Base-by-base conservation (phyloP, 2,113 vertebrate genomes). In the Dasyprocta punctata region DNA sequence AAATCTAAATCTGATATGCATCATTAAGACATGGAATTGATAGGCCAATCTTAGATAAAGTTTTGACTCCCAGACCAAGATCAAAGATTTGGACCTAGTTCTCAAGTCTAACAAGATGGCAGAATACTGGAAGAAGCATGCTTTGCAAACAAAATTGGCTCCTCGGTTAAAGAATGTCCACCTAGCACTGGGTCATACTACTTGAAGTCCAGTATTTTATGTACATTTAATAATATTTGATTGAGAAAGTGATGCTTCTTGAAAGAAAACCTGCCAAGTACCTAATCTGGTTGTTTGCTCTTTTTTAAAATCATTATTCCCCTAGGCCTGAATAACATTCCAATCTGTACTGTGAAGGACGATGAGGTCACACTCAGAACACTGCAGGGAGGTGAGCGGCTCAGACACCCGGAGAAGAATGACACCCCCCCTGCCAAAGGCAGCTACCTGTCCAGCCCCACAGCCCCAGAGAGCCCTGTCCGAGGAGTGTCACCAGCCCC, bases 251-350 rank as follows among this genome's bases (percentile, higher is more conserved):
- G 20, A 28, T 89, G 33, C 61, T 63, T 10, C 36, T 38, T 81
- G 19, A 49, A 58, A 94, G 52, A 73, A 94, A 60, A 67, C 4
- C 61, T 90, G 7, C 24, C 49, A 9, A 38, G 77, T 58, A 75
- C 4, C 52, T 83, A 88, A 81, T 54, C 44, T 9, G 1, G 0
- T 14, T 12, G 4, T 67, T 69, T 82, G 47, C 30, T 82, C 78
- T 71, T 86, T 54, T 83, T 77, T 14, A 24, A 12, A 13, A 52
- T 36, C 38, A 7, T 33, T 86, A 69, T 54, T 93, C 77, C 44
- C 41, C 3, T 95, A 99, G 98, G 98, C 88, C 86, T 99, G 97
- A 98, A 99, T 91, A 98, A 98, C 0, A 81, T 87, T 65, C 98
- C 89, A 0, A 65, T 98, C 87, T 98, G 98, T 69, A 92, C 93